phyloP scores from a whole-genome alignment of 2,113 vertebrate genomes.

The Trogon melanurus region DNA sequence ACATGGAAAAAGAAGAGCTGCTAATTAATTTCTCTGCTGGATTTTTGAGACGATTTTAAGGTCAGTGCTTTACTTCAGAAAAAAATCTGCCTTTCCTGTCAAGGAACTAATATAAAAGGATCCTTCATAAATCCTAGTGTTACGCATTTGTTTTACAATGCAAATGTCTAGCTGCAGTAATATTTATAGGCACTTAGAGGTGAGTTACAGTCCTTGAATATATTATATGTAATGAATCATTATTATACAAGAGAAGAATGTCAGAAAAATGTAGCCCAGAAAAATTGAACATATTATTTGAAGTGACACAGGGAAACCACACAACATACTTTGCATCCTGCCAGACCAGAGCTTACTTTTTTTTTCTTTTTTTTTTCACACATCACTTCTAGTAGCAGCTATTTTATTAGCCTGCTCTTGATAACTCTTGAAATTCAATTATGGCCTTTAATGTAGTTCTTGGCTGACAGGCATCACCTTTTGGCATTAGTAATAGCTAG shows the following conservation, averaged over 20 bases:
- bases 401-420: constrained; percentile 49
- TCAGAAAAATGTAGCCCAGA: constrained; percentile 21
- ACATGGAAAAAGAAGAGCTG: background rate
- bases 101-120: background rate
- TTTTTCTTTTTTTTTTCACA: background rate
- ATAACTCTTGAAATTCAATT: constrained; percentile 52
- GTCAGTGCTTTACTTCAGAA: background rate
- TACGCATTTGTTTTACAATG: constrained; percentile 33
- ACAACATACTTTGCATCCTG: background rate
- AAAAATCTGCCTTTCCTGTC: background rate
- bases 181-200: constrained; percentile 49
- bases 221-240: constrained; percentile 53
- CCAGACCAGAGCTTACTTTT: background rate
- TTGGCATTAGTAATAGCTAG: background rate
- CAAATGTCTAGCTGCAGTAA: constrained; percentile 43
- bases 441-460: constrained; percentile 22
- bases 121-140: constrained; percentile 15
- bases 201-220: constrained; percentile 55
- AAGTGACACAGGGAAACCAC: constrained; percentile 2
- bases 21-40: background rate
- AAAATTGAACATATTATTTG: constrained; percentile 34
- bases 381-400: background rate
- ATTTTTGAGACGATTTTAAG: background rate
- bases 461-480: constrained; percentile 50
- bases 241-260: constrained; percentile 27